Percentiles rank a stretch among this genome's conserved stretches.
phyloP scores from a whole-genome alignment of 2,888 invertebrate species.

The Pristionchus arcanus region DNA sequence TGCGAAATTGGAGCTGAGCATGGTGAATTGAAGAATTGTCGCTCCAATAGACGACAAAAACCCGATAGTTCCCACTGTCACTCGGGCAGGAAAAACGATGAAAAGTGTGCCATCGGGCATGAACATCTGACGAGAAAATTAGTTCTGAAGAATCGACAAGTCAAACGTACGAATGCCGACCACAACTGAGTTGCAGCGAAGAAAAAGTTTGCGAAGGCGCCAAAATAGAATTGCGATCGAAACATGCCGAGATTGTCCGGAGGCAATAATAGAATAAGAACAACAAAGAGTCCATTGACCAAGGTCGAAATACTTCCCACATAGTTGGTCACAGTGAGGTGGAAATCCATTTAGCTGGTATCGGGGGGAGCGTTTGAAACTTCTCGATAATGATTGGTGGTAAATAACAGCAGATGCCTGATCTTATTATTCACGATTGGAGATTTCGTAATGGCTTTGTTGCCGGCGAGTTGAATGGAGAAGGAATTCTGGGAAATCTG shows the following conservation, averaged over 20 bases:
- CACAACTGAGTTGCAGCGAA: not conserved
- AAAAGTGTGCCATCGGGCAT: not conserved
- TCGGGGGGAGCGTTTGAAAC: too few relatives aligned
- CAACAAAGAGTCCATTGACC: not conserved
- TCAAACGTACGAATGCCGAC: not conserved
- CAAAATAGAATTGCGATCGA: not conserved
- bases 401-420: too few relatives aligned
- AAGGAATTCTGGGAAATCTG: too few relatives aligned
- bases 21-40: not conserved
- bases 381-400: too few relatives aligned
- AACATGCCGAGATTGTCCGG: not conserved
- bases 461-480: too few relatives aligned
- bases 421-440: too few relatives aligned
- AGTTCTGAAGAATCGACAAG: not conserved
- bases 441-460: too few relatives aligned
- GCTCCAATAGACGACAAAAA: not conserved
- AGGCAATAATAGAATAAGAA: not conserved
- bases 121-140: not conserved
- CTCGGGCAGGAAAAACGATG: not conserved
- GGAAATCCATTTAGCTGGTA: not conserved
- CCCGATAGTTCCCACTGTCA: not conserved
- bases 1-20: not conserved
- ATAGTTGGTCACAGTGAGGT: slow-evolving; percentile 8
- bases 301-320: not conserved
- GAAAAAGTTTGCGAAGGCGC: not conserved